Evolutionary conservation across 2,113 vertebrate species (phyloP).

Genomic region (Hippoglossus stenolepis): DNA sequence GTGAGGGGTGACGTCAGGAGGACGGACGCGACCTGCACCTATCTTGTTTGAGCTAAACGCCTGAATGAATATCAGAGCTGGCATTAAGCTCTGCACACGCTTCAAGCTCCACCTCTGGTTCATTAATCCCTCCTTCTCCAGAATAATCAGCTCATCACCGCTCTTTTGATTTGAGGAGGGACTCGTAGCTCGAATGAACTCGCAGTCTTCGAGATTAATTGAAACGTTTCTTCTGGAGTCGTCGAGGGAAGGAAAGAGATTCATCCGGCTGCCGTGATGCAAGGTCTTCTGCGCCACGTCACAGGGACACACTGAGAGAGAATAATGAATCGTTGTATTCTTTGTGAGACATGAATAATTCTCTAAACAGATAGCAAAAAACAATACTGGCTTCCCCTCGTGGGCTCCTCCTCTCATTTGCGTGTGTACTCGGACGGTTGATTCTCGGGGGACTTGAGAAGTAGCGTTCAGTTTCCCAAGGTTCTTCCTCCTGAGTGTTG

Average conservation of each 20-base stretch:
- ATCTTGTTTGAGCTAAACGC: too few species aligned
- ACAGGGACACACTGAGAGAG: conserved; percentile 13
- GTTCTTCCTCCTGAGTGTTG: conserved; percentile 51
- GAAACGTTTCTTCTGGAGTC: neutral
- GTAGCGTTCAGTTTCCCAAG: conserved; percentile 22
- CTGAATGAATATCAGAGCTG: too few species aligned
- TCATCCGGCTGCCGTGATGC: neutral
- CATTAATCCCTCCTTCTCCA: neutral
- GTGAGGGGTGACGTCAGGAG: too few species aligned
- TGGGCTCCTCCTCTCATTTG: conserved; percentile 31
- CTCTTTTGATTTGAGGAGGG: conserved; percentile 2
- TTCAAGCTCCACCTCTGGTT: too few species aligned
- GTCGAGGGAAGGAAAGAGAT: neutral
- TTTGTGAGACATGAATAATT: conserved; percentile 60
- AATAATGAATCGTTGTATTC: conserved; percentile 40
- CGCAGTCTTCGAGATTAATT: neutral
- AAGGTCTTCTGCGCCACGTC: neutral
- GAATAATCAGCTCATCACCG: conserved; percentile 16
- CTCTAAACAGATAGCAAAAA: conserved; percentile 37
- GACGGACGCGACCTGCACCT: too few species aligned
- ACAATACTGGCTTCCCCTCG: neutral
- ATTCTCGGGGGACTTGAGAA: conserved; percentile 51
- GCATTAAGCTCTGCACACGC: too few species aligned
- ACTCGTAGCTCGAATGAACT: neutral
- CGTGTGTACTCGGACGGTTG: conserved; percentile 25